These are phyloP conservation scores for Tetrao urogallus DNA, from an alignment of 2,113 vertebrate species.

Conservation along the genomic window DNA sequence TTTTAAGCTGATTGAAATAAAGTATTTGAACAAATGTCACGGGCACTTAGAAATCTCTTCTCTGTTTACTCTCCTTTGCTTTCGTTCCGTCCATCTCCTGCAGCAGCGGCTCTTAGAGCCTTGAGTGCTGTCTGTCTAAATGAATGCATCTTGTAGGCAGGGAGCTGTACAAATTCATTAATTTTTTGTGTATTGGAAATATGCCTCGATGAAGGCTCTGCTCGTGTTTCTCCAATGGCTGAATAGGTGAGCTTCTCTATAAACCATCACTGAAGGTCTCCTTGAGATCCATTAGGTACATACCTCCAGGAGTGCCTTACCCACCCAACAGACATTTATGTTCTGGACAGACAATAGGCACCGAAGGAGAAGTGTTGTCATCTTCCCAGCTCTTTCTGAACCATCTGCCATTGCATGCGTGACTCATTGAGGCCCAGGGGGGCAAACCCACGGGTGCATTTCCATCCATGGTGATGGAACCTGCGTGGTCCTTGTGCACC, in stretches of 20 bases:
- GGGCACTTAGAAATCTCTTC: conserved; percentile 71
- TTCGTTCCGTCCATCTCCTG: conserved; percentile 40
- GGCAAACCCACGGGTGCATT: not conserved
- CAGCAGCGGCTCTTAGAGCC: conserved; percentile 54
- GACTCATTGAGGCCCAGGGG: not conserved
- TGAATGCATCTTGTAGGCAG: conserved; percentile 66
- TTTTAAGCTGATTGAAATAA: conserved; percentile 75
- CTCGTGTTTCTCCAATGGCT: conserved; percentile 10
- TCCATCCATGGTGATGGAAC: not conserved
- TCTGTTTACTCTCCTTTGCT: conserved; percentile 64
- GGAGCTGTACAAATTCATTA: conserved; percentile 53
- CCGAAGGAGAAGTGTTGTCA: not conserved
- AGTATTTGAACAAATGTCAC: conserved; percentile 74
- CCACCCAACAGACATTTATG: not conserved
- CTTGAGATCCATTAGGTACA: conserved; percentile 60
- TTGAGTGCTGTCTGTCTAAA: conserved; percentile 61
- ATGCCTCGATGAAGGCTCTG: conserved; percentile 27
- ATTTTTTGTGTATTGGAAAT: conserved; percentile 48
- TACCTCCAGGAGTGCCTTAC: not conserved
- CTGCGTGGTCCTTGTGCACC: fast-evolving
- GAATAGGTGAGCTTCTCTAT: conserved; percentile 41
- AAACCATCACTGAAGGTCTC: conserved; percentile 46
- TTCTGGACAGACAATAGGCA: not conserved
- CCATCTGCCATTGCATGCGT: fast-evolving
- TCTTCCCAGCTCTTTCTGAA: not conserved